Conservation (phyloP, 2,113 vertebrate species). For the Eudyptes chrysolophus region DNA sequence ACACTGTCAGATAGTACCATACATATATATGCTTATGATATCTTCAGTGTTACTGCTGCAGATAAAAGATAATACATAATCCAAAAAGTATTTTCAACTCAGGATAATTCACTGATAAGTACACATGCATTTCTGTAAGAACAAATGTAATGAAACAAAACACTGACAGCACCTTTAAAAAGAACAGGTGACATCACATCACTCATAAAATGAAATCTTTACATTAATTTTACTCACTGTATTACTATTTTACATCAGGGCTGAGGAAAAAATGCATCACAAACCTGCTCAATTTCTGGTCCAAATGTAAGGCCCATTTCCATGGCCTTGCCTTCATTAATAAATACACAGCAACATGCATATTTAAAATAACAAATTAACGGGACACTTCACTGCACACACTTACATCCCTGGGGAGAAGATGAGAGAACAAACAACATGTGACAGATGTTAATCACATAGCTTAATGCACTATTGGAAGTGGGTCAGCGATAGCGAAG, state of each 20-base stretch:
- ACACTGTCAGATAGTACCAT: background rate
- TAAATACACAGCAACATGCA: background rate
- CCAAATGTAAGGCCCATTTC: background rate
- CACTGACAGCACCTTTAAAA: background rate
- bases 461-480: slow-evolving; percentile 33
- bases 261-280: background rate
- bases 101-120: background rate
- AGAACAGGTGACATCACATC: background rate
- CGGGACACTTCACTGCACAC: background rate
- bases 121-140: background rate
- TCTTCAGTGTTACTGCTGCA: background rate
- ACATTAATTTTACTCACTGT: background rate
- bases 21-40: background rate
- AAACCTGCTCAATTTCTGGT: background rate
- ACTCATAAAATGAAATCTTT: background rate
- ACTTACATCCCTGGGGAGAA: slow-evolving; percentile 7
- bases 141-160: background rate
- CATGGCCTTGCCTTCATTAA: background rate
- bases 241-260: background rate
- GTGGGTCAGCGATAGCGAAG: background rate
- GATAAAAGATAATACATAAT: background rate
- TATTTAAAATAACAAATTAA: slow-evolving; percentile 32
- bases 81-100: background rate
- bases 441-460: slow-evolving; percentile 46
- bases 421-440: slow-evolving; percentile 8